A percentile compares a stretch with the other conserved stretches of the same genome.
These are phyloP conservation scores for Pseudopodoces humilis DNA, from an alignment of 2,113 vertebrate species.

Conservation along the genomic window DNA sequence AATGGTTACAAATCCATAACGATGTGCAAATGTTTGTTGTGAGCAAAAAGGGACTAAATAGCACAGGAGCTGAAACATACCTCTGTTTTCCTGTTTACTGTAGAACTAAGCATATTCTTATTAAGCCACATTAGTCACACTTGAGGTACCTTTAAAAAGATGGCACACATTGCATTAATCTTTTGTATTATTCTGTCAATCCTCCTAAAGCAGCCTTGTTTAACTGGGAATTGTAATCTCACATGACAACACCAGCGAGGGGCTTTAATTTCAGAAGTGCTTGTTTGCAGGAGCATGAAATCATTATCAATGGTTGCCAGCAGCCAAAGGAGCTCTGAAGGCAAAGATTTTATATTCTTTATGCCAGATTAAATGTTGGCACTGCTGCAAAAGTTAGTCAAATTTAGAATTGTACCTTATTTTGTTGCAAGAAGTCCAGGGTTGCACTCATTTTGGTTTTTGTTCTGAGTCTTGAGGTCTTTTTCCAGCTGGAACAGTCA, in stretches of 20 bases:
- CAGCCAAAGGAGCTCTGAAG: conserved; percentile 53
- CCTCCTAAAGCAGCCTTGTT: conserved; percentile 61
- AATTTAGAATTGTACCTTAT: neutral
- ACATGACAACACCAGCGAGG: conserved; percentile 72
- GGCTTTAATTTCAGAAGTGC: conserved; percentile 72
- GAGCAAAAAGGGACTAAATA: neutral
- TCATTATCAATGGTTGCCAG: conserved; percentile 76
- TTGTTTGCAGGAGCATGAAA: conserved; percentile 80
- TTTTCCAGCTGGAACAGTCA: neutral
- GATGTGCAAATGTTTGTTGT: neutral
- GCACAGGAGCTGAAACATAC: neutral
- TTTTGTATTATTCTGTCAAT: conserved; percentile 61
- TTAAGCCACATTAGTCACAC: conserved; percentile 47
- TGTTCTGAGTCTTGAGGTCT: neutral
- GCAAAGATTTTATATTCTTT: conserved; percentile 23
- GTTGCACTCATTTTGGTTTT: neutral
- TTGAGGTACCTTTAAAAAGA: conserved; percentile 51
- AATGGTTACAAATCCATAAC: neutral
- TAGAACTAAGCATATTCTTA: conserved; percentile 12
- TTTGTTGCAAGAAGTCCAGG: neutral
- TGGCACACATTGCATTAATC: conserved; percentile 53
- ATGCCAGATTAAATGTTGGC: conserved; percentile 46
- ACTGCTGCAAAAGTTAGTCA: neutral
- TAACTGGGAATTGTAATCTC: conserved; percentile 71
- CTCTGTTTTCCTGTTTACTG: conserved; percentile 8